Base-by-base conservation (phyloP, 2,113 vertebrate genomes). In the Clinocottus analis region DNA sequence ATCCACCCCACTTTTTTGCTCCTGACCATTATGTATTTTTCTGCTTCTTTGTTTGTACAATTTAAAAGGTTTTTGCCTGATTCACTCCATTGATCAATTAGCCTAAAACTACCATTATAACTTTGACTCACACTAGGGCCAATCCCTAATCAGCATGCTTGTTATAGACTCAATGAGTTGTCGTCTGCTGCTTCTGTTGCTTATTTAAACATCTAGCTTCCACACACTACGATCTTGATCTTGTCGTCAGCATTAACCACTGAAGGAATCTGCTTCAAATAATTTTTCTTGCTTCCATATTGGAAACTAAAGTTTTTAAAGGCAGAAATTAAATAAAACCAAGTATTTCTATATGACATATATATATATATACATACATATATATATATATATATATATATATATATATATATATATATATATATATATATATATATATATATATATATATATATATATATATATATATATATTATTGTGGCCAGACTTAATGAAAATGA, bases 91-190 rank as follows among this genome's bases (percentile, higher is more conserved):
- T n/a, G 49, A 61, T 69, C 41, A 63, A n/a, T 60, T 16, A 56
- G 25, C 17, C 45, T 25, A 49, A 74, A 56, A 49, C 10, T 45
- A 56, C 27, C 37, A 29, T 75, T 64, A 49, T 63, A 53, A 19
- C 47, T 31, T 17, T 56, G n/a, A 53, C 41, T 47, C 14, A 31
- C 45, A n/a, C 41, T 17, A 33, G 16, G 76, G 59, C 12, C 68
- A 21, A 60, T 51, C 47, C 56, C 31, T 73, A 59, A 74, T 41
- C 29, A 74, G 19, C 58, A 43, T 64, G 25, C 49, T 43, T 83
- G 14, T 71, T 80, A 25, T 33, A 51, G 74, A 80, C 39, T 27
- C 72, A 80, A 70, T 47, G 35, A 59, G 23, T 45, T 79, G 61
- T 37, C 69, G 67, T 23, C 37, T 70, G 45, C 51, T 68, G 39